A percentile compares a stretch with the other conserved stretches of the same genome.
phyloP scores from a whole-genome alignment of 2,888 invertebrate genomes.

The Agrochola circellaris region DNA sequence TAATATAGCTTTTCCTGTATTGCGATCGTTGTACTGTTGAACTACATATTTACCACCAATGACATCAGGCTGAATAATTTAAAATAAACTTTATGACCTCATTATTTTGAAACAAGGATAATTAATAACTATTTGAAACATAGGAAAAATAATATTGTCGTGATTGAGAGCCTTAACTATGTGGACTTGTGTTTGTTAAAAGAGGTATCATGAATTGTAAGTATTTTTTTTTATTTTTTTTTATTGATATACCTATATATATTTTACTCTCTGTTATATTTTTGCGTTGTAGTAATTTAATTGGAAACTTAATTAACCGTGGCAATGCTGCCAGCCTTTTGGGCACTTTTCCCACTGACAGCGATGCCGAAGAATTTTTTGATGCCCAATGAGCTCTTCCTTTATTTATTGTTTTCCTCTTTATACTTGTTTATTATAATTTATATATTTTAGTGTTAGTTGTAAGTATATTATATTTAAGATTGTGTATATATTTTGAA shows the following conservation, averaged over 20 bases:
- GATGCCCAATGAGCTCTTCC: too few species aligned
- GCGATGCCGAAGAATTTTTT: too few species aligned
- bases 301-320: not conserved
- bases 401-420: too few species aligned
- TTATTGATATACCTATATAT: not conserved
- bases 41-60: not conserved
- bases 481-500: too few species aligned
- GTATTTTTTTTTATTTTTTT: not conserved
- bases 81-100: slow-evolving; percentile 11
- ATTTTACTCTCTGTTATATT: not conserved
- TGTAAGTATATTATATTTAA: too few species aligned
- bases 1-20: slow-evolving; percentile 10
- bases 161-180: not conserved
- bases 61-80: not conserved
- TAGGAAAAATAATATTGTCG: not conserved
- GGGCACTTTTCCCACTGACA: too few species aligned
- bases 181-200: slow-evolving; percentile 1
- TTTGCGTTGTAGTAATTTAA: not conserved
- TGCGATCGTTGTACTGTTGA: not conserved
- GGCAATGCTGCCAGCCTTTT: too few species aligned
- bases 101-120: slow-evolving; percentile 4
- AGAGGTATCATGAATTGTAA: slow-evolving; percentile 29
- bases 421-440: too few species aligned
- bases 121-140: not conserved
- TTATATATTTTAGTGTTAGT: too few species aligned